Evolutionary conservation across 2,888 invertebrate species (phyloP), one percentile per base, ranked within the genome.

Genomic region (Trissolcus brochymenae): DNA sequence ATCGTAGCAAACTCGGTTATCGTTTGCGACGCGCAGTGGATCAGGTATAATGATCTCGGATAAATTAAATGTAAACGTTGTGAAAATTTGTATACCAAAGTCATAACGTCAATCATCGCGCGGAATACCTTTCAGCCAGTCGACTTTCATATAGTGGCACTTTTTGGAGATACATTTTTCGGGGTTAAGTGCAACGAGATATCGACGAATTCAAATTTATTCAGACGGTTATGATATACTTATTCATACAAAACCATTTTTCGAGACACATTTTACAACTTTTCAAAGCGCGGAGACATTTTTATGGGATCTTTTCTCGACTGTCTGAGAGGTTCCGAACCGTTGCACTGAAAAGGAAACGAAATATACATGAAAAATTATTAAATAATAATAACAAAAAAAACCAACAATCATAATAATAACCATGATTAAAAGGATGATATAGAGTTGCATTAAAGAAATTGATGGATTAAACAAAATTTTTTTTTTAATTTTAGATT

Each of bases 401-500:
- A n/a, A n/a, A n/a, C n/a, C 35, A 51, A 16, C 65, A 21, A 67
- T 51, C 56, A 53, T 65, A 35, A 7, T 7, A 35, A 9, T 35
- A 7, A 35, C 25, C 25, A 11, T 1, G 35, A 35, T 35, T 9
- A 35, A 3, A 35, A 11, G 11, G 7, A 35, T 35, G 35, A 35
- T 35, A 2, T 11, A 35, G 2, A 35, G 11, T 7, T 11, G 11
- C 7, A 35, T 7, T 6, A 35, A 35, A 29, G 9, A 7, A 35
- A 11, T 35, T 35, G 9, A 35, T 35, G 35, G 2, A 9, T 11
- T 11, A 11, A 35, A 35, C 1, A 35, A 35, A 19, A 19, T 11
- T 35, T 2, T 35, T 35, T 7, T 11, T 51, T 4, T 9, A 51
- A 19, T 17, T 13, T 17, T 81, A 82, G 84, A 82, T 81, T 82